Evolutionary conservation across 2,113 vertebrate species (phyloP).

Genomic region (Acrocephalus kingi): DNA sequence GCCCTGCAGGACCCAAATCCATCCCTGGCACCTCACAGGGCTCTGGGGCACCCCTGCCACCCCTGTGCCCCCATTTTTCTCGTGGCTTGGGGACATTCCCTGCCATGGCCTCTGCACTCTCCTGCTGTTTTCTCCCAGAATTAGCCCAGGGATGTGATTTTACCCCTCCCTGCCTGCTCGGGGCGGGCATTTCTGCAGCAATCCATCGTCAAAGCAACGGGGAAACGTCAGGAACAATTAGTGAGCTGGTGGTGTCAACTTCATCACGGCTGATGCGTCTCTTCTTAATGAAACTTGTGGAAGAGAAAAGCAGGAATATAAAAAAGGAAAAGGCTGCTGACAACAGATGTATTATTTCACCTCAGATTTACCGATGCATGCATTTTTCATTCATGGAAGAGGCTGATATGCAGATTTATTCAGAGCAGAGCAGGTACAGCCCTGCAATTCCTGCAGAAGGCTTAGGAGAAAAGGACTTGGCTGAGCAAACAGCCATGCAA

Average conservation of each 20-base stretch:
- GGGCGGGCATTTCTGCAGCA: not conserved
- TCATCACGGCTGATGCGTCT: not conserved
- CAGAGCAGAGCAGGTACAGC: not conserved
- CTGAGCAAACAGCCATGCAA: rapidly evolving
- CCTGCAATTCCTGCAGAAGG: not conserved
- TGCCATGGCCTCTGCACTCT: not conserved
- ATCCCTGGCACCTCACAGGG: not conserved
- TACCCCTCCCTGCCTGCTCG: not conserved
- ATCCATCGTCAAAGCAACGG: not conserved
- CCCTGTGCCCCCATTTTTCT: rapidly evolving
- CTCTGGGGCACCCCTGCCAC: not conserved
- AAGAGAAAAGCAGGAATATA: not conserved
- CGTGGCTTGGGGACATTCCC: not conserved
- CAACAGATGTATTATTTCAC: constrained; percentile 20
- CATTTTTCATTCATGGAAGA: constrained; percentile 30
- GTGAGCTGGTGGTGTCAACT: not conserved
- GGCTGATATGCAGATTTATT: not conserved
- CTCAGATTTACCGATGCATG: not conserved
- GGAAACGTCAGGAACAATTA: constrained; percentile 47
- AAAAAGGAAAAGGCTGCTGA: not conserved
- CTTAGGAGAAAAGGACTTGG: not conserved
- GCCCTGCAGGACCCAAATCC: not conserved
- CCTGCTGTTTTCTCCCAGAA: not conserved
- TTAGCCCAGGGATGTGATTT: not conserved
- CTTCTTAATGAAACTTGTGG: constrained; percentile 22